Base-by-base conservation (phyloP, 2,888 invertebrate genomes). In the Sinopyrophorus schimmeli region DNA sequence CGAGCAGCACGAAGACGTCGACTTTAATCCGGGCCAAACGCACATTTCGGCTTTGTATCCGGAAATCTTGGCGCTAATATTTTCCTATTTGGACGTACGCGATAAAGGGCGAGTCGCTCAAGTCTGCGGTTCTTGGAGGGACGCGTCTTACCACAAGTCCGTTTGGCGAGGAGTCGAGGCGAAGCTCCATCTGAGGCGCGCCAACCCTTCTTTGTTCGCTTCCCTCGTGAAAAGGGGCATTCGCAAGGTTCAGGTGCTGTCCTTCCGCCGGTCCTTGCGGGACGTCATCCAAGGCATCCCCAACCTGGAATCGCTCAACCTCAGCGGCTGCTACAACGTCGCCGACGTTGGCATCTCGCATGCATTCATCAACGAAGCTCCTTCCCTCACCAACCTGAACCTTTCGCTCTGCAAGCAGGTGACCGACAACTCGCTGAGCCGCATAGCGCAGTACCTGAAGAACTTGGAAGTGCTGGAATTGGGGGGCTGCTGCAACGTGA, bases 151-250 rank as follows among this genome's bases (percentile, higher is more conserved):
- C 74, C 87, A 90, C 63, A 87, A 92, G 62, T 89, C 89, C 24
- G 93, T 96, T 11, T 96, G 96, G 96, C 84, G 91, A 60, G 92
- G 92, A 39, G 92, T 93, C 18, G 92, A 93, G 70, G 94, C 95
- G 1, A 88, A 90, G 61, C 74, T 96, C 54, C 95, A 96, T 71
- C 79, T 96, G 35, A 80, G 90, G 53, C 80, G 87, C 60, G 86
- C 92, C 53, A 87, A 89, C 53, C 87, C 89, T 7, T 87, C 87
- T 60, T 79, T 96, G 46, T 94, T 93, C 74, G 82, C 86, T 15
- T 92, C 91, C 53, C 76, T 96, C 51, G 90, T 91, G 28, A 83
- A 86, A 59, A 81, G 95, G 39, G 95, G 95, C 59, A 92, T 96
- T 54, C 83, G 88, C 59, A 83, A 85, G 69, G 84, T 96, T 47